Evolutionary conservation across 30 jellyfish, hydroid and myxozoan species (phyloP), one percentile per base, ranked within the genome.

Genomic region (Clytia hemisphaerica): DNA sequence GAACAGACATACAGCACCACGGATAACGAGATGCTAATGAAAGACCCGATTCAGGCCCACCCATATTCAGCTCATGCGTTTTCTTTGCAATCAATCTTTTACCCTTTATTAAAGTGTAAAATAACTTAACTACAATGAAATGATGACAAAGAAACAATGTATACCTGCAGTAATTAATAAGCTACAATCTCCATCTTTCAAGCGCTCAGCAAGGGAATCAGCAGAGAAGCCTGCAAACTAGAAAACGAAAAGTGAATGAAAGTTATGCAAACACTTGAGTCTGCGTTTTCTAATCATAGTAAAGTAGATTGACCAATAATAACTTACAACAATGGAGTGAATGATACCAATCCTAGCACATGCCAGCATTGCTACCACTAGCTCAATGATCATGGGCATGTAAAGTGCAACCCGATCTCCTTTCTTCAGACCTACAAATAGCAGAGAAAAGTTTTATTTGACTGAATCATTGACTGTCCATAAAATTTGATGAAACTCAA

Each of bases 221-320:
- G 97, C 97, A 19, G 97, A 88, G 66, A 78, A 88, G 14, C 97
- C 97, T 30, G 97, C 97, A 80, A 88, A 88, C 97, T 88, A 53
- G 6, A 25, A 49, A 0, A 42, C 45, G 44, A 49, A 35, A n/a
- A n/a, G n/a, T n/a, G n/a, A n/a, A n/a, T n/a, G n/a, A n/a, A n/a
- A n/a, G n/a, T n/a, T n/a, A n/a, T n/a, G n/a, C n/a, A n/a, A n/a
- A n/a, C n/a, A n/a, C n/a, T n/a, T n/a, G n/a, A n/a, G n/a, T 40
- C 53, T n/a, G 53, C 10, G 53, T 10, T 40, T n/a, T 9, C 10
- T 10, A 9, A 7, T n/a, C 19, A 46, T 46, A 46, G 9, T n/a
- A 3, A 46, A n/a, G 18, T 2, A 2, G 24, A 2, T n/a, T 3
- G 2, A n/a, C 3, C 19, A 46, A n/a, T n/a, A 2, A 46, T 31